These are phyloP conservation scores for Drosophila micromelanica DNA, from an alignment of 1,140 invertebrate species.

Conservation along the genomic window DNA sequence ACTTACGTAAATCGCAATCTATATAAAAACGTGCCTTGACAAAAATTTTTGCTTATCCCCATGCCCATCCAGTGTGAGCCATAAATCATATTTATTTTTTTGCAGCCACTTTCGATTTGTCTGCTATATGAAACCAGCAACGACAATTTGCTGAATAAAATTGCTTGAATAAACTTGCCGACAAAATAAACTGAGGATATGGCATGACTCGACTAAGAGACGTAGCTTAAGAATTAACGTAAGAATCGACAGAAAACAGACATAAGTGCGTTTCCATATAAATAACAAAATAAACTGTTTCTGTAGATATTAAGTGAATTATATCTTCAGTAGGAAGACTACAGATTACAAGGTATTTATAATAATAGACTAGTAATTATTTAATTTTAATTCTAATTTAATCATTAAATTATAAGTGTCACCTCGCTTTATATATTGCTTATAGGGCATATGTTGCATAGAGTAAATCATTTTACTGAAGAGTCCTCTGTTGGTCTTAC, in stretches of 20 bases:
- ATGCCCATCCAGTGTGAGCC: background rate
- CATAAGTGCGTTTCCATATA: no score
- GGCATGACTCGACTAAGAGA: background rate
- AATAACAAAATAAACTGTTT: no score
- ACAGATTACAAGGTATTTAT: no score
- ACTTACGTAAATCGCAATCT: background rate
- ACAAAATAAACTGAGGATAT: slow-evolving; percentile 7
- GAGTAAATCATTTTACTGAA: no score
- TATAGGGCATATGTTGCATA: no score
- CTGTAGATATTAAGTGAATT: no score
- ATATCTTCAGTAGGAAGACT: no score
- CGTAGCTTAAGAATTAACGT: background rate
- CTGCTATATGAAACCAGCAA: background rate
- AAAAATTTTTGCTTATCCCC: background rate
- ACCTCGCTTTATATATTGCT: no score
- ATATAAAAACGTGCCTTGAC: slow-evolving; percentile 1
- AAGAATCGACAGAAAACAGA: background rate
- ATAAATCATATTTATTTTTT: slow-evolving; percentile 23
- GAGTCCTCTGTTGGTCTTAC: background rate
- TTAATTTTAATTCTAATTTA: no score
- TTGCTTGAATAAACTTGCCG: slow-evolving; percentile 2
- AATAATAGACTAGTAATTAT: no score
- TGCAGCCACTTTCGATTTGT: slow-evolving; percentile 10
- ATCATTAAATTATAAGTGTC: no score
- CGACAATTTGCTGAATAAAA: slow-evolving; percentile 17